These are phyloP conservation scores for Polylopha cassiicola DNA, from an alignment of 2,888 invertebrate species.

Conservation along the genomic window DNA sequence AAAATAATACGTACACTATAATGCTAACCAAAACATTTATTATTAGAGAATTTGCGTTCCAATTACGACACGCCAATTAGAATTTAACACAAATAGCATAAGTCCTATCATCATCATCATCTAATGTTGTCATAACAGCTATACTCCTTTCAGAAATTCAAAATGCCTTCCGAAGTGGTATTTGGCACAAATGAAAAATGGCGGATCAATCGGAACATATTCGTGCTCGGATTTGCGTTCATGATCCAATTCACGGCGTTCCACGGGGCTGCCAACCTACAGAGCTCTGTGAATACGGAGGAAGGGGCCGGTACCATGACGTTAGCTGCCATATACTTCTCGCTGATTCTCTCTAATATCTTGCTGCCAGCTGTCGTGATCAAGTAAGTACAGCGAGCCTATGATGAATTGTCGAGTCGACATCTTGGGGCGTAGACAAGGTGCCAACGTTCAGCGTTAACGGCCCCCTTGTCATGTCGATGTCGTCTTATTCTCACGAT, in stretches of 20 bases:
- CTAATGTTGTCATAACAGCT: neutral
- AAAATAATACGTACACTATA: too few relatives aligned
- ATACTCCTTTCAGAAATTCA: slow-evolving; percentile 22
- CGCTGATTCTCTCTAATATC: slow-evolving; percentile 92
- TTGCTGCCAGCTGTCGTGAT: slow-evolving; percentile 91
- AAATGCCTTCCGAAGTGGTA: slow-evolving; percentile 46
- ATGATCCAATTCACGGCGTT: slow-evolving; percentile 96
- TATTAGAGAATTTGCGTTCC: too few relatives aligned
- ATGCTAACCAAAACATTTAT: too few relatives aligned
- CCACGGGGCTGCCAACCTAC: slow-evolving; percentile 88
- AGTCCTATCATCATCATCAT: too few relatives aligned
- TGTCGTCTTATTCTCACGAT: too few relatives aligned
- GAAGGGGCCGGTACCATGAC: slow-evolving; percentile 90
- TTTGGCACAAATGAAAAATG: slow-evolving; percentile 81
- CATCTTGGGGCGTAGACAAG: too few relatives aligned
- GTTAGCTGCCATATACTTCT: slow-evolving; percentile 90
- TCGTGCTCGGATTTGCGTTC: slow-evolving; percentile 91
- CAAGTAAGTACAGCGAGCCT: slow-evolving; percentile 72
- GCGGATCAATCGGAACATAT: slow-evolving; percentile 89
- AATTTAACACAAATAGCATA: too few relatives aligned
- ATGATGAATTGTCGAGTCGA: too few relatives aligned
- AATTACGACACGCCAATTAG: too few relatives aligned
- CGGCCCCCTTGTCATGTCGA: too few relatives aligned
- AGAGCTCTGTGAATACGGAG: slow-evolving; percentile 90
- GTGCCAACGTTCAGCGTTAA: too few relatives aligned